phyloP scores from a whole-genome alignment of 2,113 vertebrate species.

The Cyphomyrus discorhynchus region DNA sequence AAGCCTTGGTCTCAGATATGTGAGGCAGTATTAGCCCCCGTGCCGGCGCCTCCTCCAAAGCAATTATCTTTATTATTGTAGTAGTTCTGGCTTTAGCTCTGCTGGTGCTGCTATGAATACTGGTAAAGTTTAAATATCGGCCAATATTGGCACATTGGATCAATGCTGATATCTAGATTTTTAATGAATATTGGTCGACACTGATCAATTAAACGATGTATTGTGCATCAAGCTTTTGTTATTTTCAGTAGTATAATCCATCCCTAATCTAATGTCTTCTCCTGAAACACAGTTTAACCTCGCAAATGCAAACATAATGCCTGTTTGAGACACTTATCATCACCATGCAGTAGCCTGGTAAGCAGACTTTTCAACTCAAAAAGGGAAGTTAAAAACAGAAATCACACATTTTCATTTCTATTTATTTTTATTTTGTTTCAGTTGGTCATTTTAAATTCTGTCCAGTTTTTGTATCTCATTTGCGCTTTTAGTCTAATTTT shows the following conservation, averaged over 20 bases:
- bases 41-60: no score
- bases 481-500: neutral
- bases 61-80: neutral
- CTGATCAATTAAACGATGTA: no score
- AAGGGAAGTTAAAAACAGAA: neutral
- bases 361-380: neutral
- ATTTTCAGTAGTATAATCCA: no score
- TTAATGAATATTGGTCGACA: no score
- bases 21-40: no score
- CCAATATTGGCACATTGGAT: neutral
- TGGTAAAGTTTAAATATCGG: neutral
- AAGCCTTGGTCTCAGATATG: no score
- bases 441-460: neutral
- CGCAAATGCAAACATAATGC: no score
- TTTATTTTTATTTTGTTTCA: neutral
- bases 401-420: neutral
- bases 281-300: no score
- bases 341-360: neutral
- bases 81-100: neutral
- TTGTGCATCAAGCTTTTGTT: no score
- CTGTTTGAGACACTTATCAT: neutral
- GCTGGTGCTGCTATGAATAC: neutral
- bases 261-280: no score
- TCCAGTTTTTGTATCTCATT: neutral
- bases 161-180: neutral